Percentiles rank a stretch among this genome's conserved stretches.
These are phyloP conservation scores for Calephelis virginiensis DNA, from an alignment of 1,140 invertebrate genomes.

Conservation along the genomic window DNA sequence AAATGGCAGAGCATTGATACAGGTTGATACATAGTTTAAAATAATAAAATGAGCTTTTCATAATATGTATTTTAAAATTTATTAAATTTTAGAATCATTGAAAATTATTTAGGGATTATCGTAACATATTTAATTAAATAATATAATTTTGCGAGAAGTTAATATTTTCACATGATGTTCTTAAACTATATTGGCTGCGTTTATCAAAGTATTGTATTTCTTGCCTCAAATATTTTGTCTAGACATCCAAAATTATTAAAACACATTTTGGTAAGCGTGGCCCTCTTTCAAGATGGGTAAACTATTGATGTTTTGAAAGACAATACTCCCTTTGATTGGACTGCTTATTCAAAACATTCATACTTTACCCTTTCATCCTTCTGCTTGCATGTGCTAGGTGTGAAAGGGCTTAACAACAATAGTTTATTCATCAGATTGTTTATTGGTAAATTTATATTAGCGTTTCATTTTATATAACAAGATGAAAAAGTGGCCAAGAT, in stretches of 20 bases:
- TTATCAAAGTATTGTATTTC: constrained; percentile 12
- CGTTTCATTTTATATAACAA: background rate
- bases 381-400: constrained; percentile 65
- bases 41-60: too few species aligned
- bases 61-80: too few species aligned
- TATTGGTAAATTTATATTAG: constrained; percentile 18
- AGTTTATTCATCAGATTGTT: constrained; percentile 83
- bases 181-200: constrained; percentile 9
- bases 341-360: constrained; percentile 69
- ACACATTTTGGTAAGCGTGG: too few species aligned
- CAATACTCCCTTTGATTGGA: constrained; percentile 13
- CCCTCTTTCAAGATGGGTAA: constrained; percentile 64
- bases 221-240: too few species aligned
- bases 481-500: background rate
- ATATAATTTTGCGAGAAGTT: background rate
- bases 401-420: constrained; percentile 79
- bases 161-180: background rate
- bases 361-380: constrained; percentile 72
- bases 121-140: too few species aligned
- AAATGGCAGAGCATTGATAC: too few species aligned
- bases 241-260: too few species aligned
- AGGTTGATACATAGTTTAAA: too few species aligned
- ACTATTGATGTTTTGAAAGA: constrained; percentile 80
- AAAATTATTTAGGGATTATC: too few species aligned
- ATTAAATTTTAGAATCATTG: too few species aligned